Base-by-base conservation (phyloP, 1,140 invertebrate species). In the Atta colombica region DNA sequence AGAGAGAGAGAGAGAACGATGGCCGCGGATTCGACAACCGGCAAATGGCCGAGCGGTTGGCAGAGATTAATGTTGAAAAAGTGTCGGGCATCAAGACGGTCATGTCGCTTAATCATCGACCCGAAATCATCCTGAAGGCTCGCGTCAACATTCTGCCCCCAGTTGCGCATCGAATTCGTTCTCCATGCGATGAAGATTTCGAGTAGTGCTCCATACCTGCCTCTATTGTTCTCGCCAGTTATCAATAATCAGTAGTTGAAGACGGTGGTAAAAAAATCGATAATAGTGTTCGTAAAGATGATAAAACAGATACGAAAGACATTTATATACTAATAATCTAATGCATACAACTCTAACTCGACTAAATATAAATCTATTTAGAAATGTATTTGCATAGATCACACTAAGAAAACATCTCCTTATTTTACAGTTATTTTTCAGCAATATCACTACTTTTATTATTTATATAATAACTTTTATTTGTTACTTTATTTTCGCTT, bases 41-140 rank as follows among this genome's bases (percentile, higher is more conserved):
- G 89, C 89, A 90, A 90, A 90, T 90, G 86, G 77, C 81, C 53
- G 65, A 74, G n/a, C 61, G 66, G 80, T 69, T 86, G 89, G 87
- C 89, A 88, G 88, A 90, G 89, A 90, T 90, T 90, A 90, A 90
- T 90, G 89, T 90, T 87, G 89, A 85, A 90, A 90, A 90, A 89
- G 89, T 80, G 88, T 72, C 75, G 81, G 80, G 77, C 75, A 81
- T 86, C 89, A 72, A 85, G 86, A 71, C 77, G 81, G 53, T 85
- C 86, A 71, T 68, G 81, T 84, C 88, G 86, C 85, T 89, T 90
- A 90, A 90, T 90, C 86, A 82, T 90, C 88, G 89, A 60, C 49
- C 69, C 80, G 69, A 84, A 84, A 84, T 84, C 80, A 84, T 84
- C 71, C 80, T 75, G 80, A 85, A 90, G 81, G 68, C 60, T 87